Evolutionary conservation across 2,113 vertebrate genomes (phyloP).

Genomic region (Noctilio leporinus): DNA sequence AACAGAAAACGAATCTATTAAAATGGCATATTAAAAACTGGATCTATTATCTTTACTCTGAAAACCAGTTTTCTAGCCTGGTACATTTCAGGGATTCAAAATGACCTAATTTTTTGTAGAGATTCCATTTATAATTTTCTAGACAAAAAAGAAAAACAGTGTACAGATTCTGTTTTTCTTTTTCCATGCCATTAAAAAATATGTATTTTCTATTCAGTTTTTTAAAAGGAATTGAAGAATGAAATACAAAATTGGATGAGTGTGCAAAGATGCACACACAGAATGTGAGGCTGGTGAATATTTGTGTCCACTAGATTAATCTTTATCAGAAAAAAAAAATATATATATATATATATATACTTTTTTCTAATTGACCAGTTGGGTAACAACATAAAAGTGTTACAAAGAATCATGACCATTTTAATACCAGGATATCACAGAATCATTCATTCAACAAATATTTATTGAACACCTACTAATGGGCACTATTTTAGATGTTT

Average conservation of each 20-base stretch:
- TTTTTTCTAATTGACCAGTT: neutral
- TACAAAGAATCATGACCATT: neutral
- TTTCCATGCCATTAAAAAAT: neutral
- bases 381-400: neutral
- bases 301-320: neutral
- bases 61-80: slow-evolving; percentile 7
- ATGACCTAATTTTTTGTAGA: neutral
- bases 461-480: neutral
- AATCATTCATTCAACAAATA: neutral
- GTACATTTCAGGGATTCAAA: neutral
- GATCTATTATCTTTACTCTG: neutral
- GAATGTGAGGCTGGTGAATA: neutral
- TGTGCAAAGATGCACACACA: neutral
- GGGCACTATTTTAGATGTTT: neutral
- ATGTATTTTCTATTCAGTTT: neutral
- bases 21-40: neutral
- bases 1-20: neutral
- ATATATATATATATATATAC: too few relatives aligned
- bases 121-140: neutral
- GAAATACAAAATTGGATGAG: neutral
- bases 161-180: neutral
- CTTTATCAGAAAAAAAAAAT: neutral
- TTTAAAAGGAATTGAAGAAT: neutral
- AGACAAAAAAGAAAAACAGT: neutral
- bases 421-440: neutral